Percentiles rank a stretch among this genome's conserved stretches.
phyloP scores from a whole-genome alignment of 2,888 invertebrate genomes.

The Deroplatys truncata region DNA sequence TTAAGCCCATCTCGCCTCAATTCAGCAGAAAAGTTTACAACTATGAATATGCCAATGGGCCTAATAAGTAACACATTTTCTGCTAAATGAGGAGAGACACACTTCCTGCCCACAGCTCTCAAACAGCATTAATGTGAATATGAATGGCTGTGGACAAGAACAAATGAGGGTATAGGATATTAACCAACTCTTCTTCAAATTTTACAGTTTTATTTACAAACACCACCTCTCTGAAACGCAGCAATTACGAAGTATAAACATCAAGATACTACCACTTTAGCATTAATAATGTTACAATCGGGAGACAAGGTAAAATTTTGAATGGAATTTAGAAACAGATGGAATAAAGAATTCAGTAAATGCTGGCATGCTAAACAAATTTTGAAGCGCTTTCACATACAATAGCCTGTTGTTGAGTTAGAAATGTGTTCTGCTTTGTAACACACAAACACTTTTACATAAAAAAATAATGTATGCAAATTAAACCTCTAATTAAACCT shows the following conservation, averaged over 20 bases:
- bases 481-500: slow-evolving; percentile 12
- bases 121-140: background rate
- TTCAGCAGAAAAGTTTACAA: no score
- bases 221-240: slow-evolving; percentile 35
- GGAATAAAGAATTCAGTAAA: background rate
- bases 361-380: background rate
- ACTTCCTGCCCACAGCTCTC: background rate
- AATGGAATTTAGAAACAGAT: slow-evolving; percentile 4
- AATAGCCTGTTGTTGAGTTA: background rate
- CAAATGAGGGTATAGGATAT: background rate
- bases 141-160: background rate
- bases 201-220: slow-evolving; percentile 40
- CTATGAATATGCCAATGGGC: no score
- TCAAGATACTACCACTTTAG: slow-evolving; percentile 23
- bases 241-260: slow-evolving; percentile 28
- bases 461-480: slow-evolving; percentile 15
- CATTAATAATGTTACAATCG: slow-evolving; percentile 26
- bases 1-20: no score
- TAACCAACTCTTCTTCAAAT: slow-evolving; percentile 23
- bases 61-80: no score
- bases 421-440: background rate
- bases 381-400: slow-evolving; percentile 2
- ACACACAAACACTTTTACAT: slow-evolving; percentile 17
- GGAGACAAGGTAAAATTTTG: background rate
- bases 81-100: background rate